Base-by-base conservation (phyloP, 2,797 vertebrate species). In the Loriculus beryllinus region DNA sequence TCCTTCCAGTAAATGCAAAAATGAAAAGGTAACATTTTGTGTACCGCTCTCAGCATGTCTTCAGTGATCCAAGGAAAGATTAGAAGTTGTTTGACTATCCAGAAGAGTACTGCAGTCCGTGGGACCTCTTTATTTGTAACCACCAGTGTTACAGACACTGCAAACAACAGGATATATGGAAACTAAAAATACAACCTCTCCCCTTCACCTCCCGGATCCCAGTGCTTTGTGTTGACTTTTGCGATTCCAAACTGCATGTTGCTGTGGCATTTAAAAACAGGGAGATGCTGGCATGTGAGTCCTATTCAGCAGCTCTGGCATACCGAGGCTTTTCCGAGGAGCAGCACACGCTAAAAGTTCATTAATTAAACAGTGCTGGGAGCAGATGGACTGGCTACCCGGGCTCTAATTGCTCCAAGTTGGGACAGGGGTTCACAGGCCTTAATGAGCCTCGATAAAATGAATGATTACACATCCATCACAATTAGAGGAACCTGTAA, bases 381-480 rank as follows among this genome's bases (percentile, higher is more conserved):
- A 99, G 98, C 99, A 99, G 99, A 99, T 99, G 99, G 99, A 99
- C 98, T 96, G 97, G 98, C 98, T 99, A 99, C 99, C 98, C 98
- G 98, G 98, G 98, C 98, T 98, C 98, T 98, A 99, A 99, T 98
- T 99, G 98, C 97, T 98, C 96, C 97, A 98, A 98, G 98, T 98
- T 98, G 98, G 98, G 96, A 97, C 98, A 98, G 98, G 98, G 98
- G 98, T 98, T 98, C 96, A 97, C 98, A 98, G 97, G 96, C 96
- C 94, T 96, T 98, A 98, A 98, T 97, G 97, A 98, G 97, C 94
- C 95, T 97, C 97, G 97, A 97, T 97, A 97, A 97, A 98, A 97
- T 96, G 97, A 98, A 98, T 98, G 98, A 98, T 98, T 97, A 96
- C 97, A 98, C 97, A 98, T 98, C 98, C 98, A 98, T 99, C 98